Evolutionary conservation across 2,888 invertebrate genomes (phyloP), one percentile per base, ranked within the genome.

Genomic region (Agelastica alni): DNA sequence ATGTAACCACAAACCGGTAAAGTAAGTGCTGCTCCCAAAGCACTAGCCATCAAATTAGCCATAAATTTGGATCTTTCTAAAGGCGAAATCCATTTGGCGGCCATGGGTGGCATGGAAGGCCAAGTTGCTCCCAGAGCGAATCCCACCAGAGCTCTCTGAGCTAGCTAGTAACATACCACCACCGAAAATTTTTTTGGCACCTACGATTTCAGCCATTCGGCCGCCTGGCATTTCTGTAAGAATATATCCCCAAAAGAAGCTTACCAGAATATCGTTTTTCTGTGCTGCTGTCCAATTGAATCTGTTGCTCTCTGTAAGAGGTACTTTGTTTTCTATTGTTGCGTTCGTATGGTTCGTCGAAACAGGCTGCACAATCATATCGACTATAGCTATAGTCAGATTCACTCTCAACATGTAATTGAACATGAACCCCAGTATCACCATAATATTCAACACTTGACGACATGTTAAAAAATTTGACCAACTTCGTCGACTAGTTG

Each of bases 1-100:
- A 95, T 83, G 68, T 85, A 86, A 14, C 93, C 93, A 44, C 56
- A 56, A 43, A 56, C 81, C 0, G 94, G 94, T 86, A 94, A 88
- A 0, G 93, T 92, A 34, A 94, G 79, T 4, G 96, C 93, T 17
- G 94, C 96, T 12, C 96, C 96, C 66, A 96, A 80, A 4, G 93
- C 91, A 14, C 93, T 91, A 5, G 95, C 91, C 90, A 92, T 91
- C 89, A 93, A 91, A 70, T 93, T 90, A 5, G 94, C 89, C 75
- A 95, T 91, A 75, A 96, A 91, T 75, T 93, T 93, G 34, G 93
- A 92, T 62, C 96, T 84, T 74, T 97, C 96, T 81, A 89, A 84
- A 7, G 95, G 95, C 4, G 96, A 96, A 54, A 96, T 91, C 96
- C 96, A 97, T 60, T 88, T 87, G 4, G 94, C 91, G 30, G 93